Percentiles rank a stretch among this genome's conserved stretches.
These are phyloP conservation scores for Heteromurus nitidus DNA, from an alignment of 2,888 invertebrate genomes.

Conservation along the genomic window DNA sequence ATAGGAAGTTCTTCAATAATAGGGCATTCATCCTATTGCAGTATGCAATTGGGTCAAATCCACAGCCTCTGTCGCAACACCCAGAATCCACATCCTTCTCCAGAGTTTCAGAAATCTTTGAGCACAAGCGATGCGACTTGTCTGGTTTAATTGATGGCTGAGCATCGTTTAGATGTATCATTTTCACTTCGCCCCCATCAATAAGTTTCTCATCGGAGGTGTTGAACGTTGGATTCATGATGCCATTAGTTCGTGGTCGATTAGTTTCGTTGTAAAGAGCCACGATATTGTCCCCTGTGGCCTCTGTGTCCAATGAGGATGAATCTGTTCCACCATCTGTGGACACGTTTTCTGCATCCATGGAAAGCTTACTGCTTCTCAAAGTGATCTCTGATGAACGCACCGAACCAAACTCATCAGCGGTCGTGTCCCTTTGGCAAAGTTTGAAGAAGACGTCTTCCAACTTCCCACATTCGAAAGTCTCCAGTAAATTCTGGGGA, in stretches of 20 bases:
- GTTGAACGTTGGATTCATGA: constrained; percentile 31
- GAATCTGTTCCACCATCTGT: too few relatives aligned
- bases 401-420: constrained; percentile 44
- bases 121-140: neutral
- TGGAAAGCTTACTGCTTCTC: constrained; percentile 17
- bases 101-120: neutral
- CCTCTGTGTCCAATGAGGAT: neutral
- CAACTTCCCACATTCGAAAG: constrained; percentile 88
- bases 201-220: constrained; percentile 36
- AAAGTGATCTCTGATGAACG: neutral
- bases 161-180: too few relatives aligned
- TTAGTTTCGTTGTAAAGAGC: constrained; percentile 72
- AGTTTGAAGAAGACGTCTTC: constrained; percentile 96
- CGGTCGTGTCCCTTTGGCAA: constrained; percentile 75
- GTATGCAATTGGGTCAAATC: neutral
- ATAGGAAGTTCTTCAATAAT: constrained; percentile 90
- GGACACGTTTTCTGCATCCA: constrained; percentile 36
- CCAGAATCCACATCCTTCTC: neutral
- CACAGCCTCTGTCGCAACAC: constrained; percentile 3
- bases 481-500: constrained; percentile 81
- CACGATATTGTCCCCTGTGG: constrained; percentile 18
- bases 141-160: neutral
- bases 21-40: constrained; percentile 79
- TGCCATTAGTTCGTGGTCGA: constrained; percentile 27
- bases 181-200: neutral